Conservation (phyloP, 2,888 invertebrate genomes). For the Abscondita cerata region DNA sequence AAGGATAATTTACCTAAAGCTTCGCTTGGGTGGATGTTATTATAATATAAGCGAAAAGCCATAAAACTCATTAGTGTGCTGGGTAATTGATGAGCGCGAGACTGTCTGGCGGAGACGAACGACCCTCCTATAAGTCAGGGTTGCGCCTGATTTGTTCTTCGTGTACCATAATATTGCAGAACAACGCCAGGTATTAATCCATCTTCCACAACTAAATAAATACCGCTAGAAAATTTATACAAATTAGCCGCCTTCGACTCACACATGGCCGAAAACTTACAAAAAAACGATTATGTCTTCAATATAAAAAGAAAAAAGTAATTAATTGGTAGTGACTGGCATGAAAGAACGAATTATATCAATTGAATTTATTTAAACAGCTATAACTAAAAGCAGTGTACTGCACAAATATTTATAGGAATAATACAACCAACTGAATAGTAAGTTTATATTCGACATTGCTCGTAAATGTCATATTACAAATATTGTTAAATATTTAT, state of each 20-base stretch:
- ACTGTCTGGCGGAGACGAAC: constrained; percentile 37
- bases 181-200: constrained; percentile 18
- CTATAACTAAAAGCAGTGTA: no score
- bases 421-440: constrained; percentile 11
- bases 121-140: constrained; percentile 39
- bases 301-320: no score
- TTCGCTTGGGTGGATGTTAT: constrained; percentile 40
- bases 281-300: no score
- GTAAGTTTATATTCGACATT: constrained; percentile 18
- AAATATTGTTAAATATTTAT: constrained; percentile 16
- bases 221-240: constrained; percentile 25
- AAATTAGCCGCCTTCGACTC: constrained; percentile 26
- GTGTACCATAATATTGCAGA: constrained; percentile 26
- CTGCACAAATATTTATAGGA: no score
- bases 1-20: constrained; percentile 38
- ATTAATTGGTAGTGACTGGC: no score
- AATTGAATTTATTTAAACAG: not conserved
- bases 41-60: constrained; percentile 50
- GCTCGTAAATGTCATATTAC: constrained; percentile 19
- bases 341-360: no score
- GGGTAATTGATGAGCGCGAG: constrained; percentile 50
- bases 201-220: constrained; percentile 30
- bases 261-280: constrained; percentile 14
- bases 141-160: constrained; percentile 26
- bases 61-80: constrained; percentile 52